Percentiles rank a stretch among this genome's conserved stretches.
These are phyloP conservation scores for Centruroides vittatus DNA, from an alignment of 1,140 invertebrate genomes.

Conservation along the genomic window DNA sequence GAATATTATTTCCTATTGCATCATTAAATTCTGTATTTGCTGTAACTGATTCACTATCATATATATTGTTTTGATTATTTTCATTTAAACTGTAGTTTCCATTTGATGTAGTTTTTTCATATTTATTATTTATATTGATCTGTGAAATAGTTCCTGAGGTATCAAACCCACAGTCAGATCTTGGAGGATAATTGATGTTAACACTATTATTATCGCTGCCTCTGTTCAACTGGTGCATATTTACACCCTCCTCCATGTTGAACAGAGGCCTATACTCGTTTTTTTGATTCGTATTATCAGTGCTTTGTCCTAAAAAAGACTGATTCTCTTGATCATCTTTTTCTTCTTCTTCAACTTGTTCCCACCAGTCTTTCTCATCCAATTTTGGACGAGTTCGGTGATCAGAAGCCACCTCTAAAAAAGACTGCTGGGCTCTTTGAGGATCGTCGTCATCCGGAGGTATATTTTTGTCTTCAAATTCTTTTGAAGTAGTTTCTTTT, in stretches of 20 bases:
- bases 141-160: neutral
- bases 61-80: too few species aligned
- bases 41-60: too few species aligned
- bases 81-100: neutral
- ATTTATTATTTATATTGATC: neutral
- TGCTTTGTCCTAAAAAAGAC: conserved; percentile 6
- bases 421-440: conserved; percentile 9
- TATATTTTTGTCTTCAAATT: neutral
- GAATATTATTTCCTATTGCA: too few species aligned
- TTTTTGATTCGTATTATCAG: conserved; percentile 12
- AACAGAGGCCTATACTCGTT: conserved; percentile 18
- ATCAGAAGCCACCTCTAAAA: conserved; percentile 16
- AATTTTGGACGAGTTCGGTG: conserved; percentile 13
- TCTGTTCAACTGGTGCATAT: conserved; percentile 10
- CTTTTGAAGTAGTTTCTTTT: neutral
- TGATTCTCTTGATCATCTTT: neutral
- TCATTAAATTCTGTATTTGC: too few species aligned
- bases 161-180: neutral
- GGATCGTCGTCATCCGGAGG: neutral
- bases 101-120: neutral
- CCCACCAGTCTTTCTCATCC: conserved; percentile 3
- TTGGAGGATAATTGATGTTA: conserved; percentile 8
- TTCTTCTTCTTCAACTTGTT: neutral
- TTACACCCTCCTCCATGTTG: conserved; percentile 12
- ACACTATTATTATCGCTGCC: conserved; percentile 1